A percentile compares a stretch with the other conserved stretches of the same genome.
phyloP scores from a whole-genome alignment of 1,140 invertebrate species.

The Thaumatotibia leucotreta region DNA sequence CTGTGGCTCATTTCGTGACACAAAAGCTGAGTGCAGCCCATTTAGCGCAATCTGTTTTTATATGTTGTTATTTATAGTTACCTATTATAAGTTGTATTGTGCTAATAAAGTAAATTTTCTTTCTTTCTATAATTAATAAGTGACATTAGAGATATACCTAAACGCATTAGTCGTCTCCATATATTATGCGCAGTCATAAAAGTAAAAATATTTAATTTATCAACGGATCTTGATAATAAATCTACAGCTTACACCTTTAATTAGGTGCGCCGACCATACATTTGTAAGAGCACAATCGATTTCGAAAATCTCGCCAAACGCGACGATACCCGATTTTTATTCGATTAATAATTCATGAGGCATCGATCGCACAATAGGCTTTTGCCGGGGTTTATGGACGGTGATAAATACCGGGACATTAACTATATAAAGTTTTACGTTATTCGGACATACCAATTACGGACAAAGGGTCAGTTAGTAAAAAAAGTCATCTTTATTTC shows the following conservation, averaged over 20 bases:
- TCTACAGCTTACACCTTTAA: slow-evolving; percentile 33
- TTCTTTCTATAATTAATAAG: too few species aligned
- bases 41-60: too few species aligned
- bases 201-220: slow-evolving; percentile 2
- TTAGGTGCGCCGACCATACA: slow-evolving; percentile 38
- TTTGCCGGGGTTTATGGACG: slow-evolving; percentile 49
- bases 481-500: not conserved
- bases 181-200: not conserved
- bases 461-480: not conserved
- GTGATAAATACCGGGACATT: slow-evolving; percentile 15
- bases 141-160: not conserved
- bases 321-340: slow-evolving; percentile 48
- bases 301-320: slow-evolving; percentile 61
- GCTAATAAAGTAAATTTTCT: too few species aligned
- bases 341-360: slow-evolving; percentile 60
- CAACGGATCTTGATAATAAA: slow-evolving; percentile 36
- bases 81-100: too few species aligned
- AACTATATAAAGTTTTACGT: slow-evolving; percentile 1
- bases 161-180: not conserved
- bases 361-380: slow-evolving; percentile 52
- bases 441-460: slow-evolving; percentile 12
- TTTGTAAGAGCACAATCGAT: slow-evolving; percentile 43
- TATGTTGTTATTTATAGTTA: too few species aligned
- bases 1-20: too few species aligned
- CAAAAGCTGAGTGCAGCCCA: too few species aligned